phyloP scores from a whole-genome alignment of 1,140 invertebrate species.

The Periplaneta americana region DNA sequence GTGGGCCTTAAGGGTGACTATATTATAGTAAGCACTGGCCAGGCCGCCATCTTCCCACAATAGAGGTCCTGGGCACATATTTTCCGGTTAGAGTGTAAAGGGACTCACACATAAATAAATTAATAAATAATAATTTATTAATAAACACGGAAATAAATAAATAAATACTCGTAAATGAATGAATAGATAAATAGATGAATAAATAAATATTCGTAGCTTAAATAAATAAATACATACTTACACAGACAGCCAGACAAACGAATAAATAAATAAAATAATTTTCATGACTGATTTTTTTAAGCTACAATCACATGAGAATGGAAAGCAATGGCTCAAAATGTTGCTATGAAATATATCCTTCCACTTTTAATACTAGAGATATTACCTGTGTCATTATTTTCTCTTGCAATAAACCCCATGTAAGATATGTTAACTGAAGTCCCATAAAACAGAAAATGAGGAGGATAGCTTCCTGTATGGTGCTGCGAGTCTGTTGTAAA shows the following conservation, averaged over 20 bases:
- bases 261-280: no score
- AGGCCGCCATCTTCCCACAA: no score
- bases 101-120: constrained; percentile 1
- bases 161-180: no score
- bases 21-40: no score
- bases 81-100: no score
- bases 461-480: constrained; percentile 46
- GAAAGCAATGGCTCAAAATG: not conserved
- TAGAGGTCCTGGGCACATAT: no score
- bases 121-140: not conserved
- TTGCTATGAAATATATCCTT: not conserved
- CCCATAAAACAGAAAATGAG: constrained; percentile 80
- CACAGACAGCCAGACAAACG: no score
- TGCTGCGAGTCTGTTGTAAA: constrained; percentile 28
- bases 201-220: no score
- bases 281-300: not conserved
- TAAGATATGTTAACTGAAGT: constrained; percentile 84
- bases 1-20: no score
- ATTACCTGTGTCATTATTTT: constrained; percentile 81
- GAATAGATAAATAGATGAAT: no score
- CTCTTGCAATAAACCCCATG: constrained; percentile 93
- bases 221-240: no score
- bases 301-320: not conserved
- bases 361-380: not conserved
- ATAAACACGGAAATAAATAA: no score